Percentiles rank a stretch among this genome's conserved stretches.
These are phyloP conservation scores for Lasioglossum oenotherae DNA, from an alignment of 2,888 invertebrate genomes.

Conservation along the genomic window DNA sequence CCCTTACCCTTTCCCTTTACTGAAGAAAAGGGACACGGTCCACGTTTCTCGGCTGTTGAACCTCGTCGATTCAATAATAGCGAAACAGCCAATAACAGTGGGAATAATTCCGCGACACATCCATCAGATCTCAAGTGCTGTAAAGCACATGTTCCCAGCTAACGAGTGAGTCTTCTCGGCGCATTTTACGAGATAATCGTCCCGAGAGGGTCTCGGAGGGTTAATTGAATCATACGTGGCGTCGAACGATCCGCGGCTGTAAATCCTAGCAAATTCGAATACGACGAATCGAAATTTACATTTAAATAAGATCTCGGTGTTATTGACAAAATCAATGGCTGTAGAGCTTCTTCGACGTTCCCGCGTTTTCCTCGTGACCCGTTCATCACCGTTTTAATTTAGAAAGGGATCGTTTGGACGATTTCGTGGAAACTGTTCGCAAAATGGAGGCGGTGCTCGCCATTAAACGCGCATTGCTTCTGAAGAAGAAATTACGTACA, in stretches of 20 bases:
- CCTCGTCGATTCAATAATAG: neutral
- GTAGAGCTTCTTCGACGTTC: neutral
- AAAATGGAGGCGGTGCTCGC: neutral
- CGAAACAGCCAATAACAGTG: neutral
- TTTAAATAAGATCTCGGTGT: neutral
- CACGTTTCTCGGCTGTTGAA: neutral
- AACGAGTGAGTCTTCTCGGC: conserved; percentile 1
- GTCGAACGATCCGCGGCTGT: neutral
- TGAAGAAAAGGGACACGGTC: neutral
- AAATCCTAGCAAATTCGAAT: conserved; percentile 5
- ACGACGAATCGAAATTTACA: conserved; percentile 33
- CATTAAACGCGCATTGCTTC: neutral
- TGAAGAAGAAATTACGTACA: neutral
- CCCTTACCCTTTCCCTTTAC: neutral
- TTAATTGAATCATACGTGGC: neutral
- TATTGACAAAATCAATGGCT: neutral
- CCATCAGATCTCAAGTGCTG: neutral
- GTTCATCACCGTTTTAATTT: neutral
- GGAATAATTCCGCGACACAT: neutral
- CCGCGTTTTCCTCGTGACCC: neutral
- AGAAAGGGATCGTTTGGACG: neutral
- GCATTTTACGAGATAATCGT: conserved; percentile 7
- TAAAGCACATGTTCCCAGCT: neutral
- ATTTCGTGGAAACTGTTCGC: neutral
- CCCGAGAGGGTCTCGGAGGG: neutral